Percentiles rank a stretch among this genome's conserved stretches.
Conservation (phyloP, 2,888 invertebrate species). For the Cephus rjabovi region DNA sequence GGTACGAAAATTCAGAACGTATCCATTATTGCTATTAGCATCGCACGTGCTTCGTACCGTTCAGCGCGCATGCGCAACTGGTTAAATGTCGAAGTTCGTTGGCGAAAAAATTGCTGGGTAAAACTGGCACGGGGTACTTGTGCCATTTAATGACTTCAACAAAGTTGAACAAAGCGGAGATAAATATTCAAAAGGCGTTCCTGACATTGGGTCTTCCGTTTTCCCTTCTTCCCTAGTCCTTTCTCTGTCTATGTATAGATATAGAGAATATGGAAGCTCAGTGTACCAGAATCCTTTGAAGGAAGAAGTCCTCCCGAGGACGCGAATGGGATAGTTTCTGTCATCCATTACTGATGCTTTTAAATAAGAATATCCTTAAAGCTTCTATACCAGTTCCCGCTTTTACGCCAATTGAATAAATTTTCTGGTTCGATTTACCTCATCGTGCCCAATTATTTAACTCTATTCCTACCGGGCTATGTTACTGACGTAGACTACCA, state of each 20-base stretch:
- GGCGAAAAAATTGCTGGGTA: not conserved
- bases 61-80: not conserved
- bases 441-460: not conserved
- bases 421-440: not conserved
- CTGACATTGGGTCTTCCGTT: slow-evolving; percentile 16
- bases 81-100: not conserved
- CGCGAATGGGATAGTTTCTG: not conserved
- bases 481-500: too few species aligned
- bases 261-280: not conserved
- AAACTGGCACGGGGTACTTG: not conserved
- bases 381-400: not conserved
- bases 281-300: not conserved
- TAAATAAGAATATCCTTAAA: not conserved
- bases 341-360: not conserved
- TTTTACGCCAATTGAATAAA: not conserved
- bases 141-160: slow-evolving; percentile 14
- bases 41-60: not conserved
- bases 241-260: not conserved
- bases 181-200: slow-evolving; percentile 37
- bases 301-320: not conserved
- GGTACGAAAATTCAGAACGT: not conserved
- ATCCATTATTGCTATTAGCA: not conserved
- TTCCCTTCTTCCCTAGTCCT: slow-evolving; percentile 2
- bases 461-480: too few species aligned
- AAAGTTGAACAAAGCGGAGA: slow-evolving; percentile 25